Base-by-base conservation (phyloP, 2,888 invertebrate genomes). In the Epicampocera succincta region DNA sequence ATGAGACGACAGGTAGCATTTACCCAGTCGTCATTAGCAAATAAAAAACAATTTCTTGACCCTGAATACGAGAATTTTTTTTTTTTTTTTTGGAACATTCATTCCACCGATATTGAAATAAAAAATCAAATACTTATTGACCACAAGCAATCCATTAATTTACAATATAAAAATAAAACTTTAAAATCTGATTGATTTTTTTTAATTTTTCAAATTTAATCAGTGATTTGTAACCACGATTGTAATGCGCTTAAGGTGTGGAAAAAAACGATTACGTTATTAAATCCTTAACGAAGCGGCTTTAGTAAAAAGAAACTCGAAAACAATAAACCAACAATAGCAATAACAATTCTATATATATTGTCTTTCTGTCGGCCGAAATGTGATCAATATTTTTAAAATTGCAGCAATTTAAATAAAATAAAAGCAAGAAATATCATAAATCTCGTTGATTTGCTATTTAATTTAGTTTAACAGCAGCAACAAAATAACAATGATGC, bases 401-500 rank as follows among this genome's bases (percentile, higher is more conserved):
- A 80, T 66, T 75, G 71, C 52, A 54, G 61, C 61, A 61, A 81
- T 81, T 80, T 65, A 46, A 75, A 71, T 42, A 71, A 63, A 56
- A 79, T 17, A 71, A 50, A 13, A 66, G 38, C 11, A 60, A 65
- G 21, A 65, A 66, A 61, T 58, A 71, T 54, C 72, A 76, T 81
- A 76, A 81, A 81, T 76, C 60, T 56, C 44, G 40, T 63, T 71
- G 46, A 71, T 63, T 63, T 69, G 46, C 40, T 63, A 63, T 71
- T 71, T 63, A 38, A 69, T 69, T 73, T 56, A 42, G 13, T 42
- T 38, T 1, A 72, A 61, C 40, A 46, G 12, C 33, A 60, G 46
- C 44, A 54, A 38, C 44, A 54, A 44, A 61, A 65, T 38, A 80
- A 65, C 50, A 73, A 66, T 61, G 33, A 76, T 56, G 46, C 42